Percentiles rank a stretch among this genome's conserved stretches.
Conservation (phyloP, 2,888 invertebrate species). For the Syritta pipiens region DNA sequence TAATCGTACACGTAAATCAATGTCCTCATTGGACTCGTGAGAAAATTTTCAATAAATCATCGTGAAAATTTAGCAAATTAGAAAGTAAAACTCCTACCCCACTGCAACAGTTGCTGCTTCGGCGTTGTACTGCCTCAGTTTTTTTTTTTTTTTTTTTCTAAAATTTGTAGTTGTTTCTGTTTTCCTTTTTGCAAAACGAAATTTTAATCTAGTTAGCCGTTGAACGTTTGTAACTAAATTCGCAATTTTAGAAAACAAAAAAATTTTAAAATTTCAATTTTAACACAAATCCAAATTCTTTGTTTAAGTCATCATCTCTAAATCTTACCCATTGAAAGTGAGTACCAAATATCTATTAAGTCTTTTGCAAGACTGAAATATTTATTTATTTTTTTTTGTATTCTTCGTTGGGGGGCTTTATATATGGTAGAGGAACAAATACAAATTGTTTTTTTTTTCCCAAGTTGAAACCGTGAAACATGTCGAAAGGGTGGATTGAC, state of each 20-base stretch:
- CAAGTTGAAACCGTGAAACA: background rate
- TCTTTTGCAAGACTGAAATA: background rate
- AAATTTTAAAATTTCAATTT: background rate
- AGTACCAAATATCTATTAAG: slow-evolving; percentile 12
- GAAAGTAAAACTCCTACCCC: slow-evolving; percentile 22
- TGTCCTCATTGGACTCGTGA: background rate
- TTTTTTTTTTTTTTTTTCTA: background rate
- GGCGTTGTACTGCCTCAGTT: background rate
- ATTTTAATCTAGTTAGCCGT: slow-evolving; percentile 18
- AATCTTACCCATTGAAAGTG: slow-evolving; percentile 30
- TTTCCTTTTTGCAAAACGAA: background rate
- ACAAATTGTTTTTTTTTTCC: too few species aligned
- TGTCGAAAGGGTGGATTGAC: background rate
- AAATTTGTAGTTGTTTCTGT: background rate
- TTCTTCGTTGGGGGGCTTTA: too few species aligned
- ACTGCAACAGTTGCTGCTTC: slow-evolving; percentile 20
- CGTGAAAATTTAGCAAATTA: background rate
- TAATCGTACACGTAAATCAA: background rate
- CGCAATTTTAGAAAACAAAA: background rate
- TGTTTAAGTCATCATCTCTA: background rate
- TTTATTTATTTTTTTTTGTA: background rate
- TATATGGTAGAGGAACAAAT: background rate
- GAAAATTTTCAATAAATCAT: slow-evolving; percentile 3
- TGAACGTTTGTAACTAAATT: slow-evolving; percentile 5
- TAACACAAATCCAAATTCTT: background rate